Conservation (phyloP, 2,113 vertebrate genomes). For the Rhodinocichla rosea region DNA sequence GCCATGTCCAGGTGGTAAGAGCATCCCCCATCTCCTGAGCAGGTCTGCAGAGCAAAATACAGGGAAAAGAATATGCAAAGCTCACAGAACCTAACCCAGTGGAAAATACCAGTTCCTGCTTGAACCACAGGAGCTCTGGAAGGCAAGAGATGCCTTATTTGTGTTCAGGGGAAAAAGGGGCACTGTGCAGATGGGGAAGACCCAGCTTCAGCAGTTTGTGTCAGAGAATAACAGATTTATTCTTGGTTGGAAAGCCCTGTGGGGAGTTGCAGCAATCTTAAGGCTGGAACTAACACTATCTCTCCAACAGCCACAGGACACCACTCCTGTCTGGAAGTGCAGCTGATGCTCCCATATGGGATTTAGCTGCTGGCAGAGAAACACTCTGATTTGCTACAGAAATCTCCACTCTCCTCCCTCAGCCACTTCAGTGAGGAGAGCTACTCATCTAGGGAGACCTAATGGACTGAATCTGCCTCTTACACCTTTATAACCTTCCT, state of each 20-base stretch:
- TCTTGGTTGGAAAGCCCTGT: slow-evolving; percentile 63
- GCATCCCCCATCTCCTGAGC: slow-evolving; percentile 7
- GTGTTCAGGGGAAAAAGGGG: slow-evolving; percentile 57
- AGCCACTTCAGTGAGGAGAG: slow-evolving; percentile 3
- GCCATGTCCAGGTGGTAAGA: slow-evolving; percentile 8
- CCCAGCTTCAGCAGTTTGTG: slow-evolving; percentile 66
- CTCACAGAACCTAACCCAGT: slow-evolving; percentile 41
- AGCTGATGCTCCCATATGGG: slow-evolving; percentile 65
- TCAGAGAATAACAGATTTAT: slow-evolving; percentile 67
- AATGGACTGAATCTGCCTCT: slow-evolving; percentile 15
- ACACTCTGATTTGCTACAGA: slow-evolving; percentile 32
- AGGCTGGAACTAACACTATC: slow-evolving; percentile 54
- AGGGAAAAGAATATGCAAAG: slow-evolving; percentile 11
- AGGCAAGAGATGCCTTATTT: slow-evolving; percentile 38
- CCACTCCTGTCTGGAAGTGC: slow-evolving; percentile 57
- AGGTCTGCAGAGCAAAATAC: slow-evolving; percentile 20
- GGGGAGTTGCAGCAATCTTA: slow-evolving; percentile 60
- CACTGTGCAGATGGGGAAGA: slow-evolving; percentile 68
- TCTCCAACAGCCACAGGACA: slow-evolving; percentile 63
- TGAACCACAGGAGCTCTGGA: slow-evolving; percentile 34
- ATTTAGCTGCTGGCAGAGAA: slow-evolving; percentile 59
- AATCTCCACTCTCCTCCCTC: slow-evolving; percentile 36
- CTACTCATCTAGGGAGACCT: slow-evolving; percentile 51
- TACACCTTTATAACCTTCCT: slow-evolving; percentile 11
- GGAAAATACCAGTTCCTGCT: slow-evolving; percentile 48